Percentiles rank a stretch among this genome's conserved stretches.
Evolutionary conservation across 2,113 vertebrate genomes (phyloP).

Genomic region (Poecilia latipinna): DNA sequence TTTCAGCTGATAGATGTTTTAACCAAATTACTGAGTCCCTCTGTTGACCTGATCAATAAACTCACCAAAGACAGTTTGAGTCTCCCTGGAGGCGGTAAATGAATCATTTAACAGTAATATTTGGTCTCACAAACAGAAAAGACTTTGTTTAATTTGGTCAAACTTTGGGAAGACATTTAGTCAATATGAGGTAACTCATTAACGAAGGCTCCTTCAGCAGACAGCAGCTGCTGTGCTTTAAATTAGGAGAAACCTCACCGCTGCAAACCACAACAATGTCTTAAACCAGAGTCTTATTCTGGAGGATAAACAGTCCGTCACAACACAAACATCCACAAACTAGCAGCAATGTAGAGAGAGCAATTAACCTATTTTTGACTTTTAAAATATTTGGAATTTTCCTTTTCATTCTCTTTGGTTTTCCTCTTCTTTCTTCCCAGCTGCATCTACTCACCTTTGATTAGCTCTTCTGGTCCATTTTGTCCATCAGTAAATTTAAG

Average conservation of each 20-base stretch:
- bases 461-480: no score
- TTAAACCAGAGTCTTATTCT: neutral
- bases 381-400: no score
- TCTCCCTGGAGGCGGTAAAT: neutral
- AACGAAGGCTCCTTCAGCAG: neutral
- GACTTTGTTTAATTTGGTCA: neutral
- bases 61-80: neutral
- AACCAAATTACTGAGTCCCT: neutral
- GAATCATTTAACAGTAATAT: neutral
- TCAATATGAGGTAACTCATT: no score
- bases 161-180: neutral
- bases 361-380: no score
- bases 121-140: neutral
- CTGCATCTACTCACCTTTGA: no score
- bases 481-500: no score
- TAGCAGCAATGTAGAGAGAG: no score
- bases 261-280: neutral
- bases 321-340: no score
- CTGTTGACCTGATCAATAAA: neutral
- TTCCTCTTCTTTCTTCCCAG: no score
- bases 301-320: neutral
- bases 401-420: no score
- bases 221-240: neutral
- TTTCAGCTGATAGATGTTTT: constrained; percentile 4
- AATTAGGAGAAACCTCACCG: neutral